A percentile compares a stretch with the other conserved stretches of the same genome.
These are phyloP conservation scores for Drosophila cyrtoloma DNA, from an alignment of 2,888 invertebrate genomes.

Conservation along the genomic window DNA sequence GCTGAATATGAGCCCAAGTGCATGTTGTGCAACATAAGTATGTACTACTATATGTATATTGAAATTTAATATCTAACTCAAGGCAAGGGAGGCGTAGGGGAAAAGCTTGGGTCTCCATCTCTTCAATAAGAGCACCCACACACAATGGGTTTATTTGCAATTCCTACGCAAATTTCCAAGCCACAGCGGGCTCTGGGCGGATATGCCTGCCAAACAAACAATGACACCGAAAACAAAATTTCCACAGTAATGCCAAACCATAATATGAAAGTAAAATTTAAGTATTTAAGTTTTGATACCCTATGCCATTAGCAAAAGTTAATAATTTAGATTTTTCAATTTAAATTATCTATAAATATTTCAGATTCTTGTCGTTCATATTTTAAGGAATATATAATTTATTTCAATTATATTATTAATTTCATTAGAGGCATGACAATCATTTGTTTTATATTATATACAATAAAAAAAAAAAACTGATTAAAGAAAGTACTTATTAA, in stretches of 20 bases:
- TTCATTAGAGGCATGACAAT: not conserved
- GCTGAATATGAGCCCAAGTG: conserved; percentile 34
- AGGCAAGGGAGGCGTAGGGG: not conserved
- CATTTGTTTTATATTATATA: not conserved
- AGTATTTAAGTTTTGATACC: conserved; percentile 14
- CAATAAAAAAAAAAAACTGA: not conserved
- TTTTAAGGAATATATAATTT: not conserved
- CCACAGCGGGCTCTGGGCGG: conserved; percentile 39
- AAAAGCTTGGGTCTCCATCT: not conserved
- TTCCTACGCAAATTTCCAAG: conserved; percentile 54
- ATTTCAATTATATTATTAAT: not conserved
- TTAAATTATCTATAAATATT: not conserved
- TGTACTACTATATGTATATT: conserved; percentile 16
- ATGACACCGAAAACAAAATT: conserved; percentile 17
- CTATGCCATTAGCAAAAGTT: not conserved
- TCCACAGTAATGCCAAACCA: conserved; percentile 18
- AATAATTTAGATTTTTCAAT: not conserved
- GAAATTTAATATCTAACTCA: conserved; percentile 32
- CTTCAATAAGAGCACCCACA: conserved; percentile 2
- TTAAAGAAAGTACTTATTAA: not conserved
- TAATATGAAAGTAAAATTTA: conserved; percentile 9
- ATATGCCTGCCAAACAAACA: conserved; percentile 49
- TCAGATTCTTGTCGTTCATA: not conserved
- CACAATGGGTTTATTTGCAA: conserved; percentile 57
- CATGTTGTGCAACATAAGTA: conserved; percentile 36